These are phyloP conservation scores for Hystrix cristata DNA, from an alignment of 2,113 vertebrate species.

Conservation along the genomic window DNA sequence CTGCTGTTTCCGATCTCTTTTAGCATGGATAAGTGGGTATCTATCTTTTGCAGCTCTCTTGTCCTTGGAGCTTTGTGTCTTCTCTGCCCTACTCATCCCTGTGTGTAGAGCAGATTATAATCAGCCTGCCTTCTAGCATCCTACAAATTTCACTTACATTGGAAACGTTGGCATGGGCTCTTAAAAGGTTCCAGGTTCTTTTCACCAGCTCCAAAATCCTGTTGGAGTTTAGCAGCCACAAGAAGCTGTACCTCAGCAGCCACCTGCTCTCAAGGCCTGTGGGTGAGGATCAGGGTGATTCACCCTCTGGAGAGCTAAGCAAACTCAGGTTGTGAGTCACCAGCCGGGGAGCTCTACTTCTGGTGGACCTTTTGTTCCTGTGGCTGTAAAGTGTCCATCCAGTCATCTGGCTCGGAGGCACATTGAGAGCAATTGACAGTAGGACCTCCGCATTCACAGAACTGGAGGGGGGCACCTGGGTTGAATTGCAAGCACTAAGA, in stretches of 20 bases:
- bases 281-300: neutral
- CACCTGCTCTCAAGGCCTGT: neutral
- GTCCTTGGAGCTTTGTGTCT: neutral
- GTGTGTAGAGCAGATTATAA: slow-evolving; percentile 28
- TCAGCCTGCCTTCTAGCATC: neutral
- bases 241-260: neutral
- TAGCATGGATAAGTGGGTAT: neutral
- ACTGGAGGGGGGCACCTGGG: neutral
- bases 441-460: neutral
- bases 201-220: slow-evolving; percentile 11
- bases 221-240: neutral
- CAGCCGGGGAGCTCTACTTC: neutral
- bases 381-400: neutral
- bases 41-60: neutral
- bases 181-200: neutral
- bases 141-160: neutral
- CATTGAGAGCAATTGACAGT: neutral
- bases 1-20: neutral
- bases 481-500: neutral
- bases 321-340: neutral
- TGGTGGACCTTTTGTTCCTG: neutral
- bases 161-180: neutral
- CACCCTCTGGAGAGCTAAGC: neutral
- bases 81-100: neutral
- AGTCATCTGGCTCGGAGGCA: neutral